phyloP scores from a whole-genome alignment of 2,888 invertebrate species.

The Leptura quadrifasciata region DNA sequence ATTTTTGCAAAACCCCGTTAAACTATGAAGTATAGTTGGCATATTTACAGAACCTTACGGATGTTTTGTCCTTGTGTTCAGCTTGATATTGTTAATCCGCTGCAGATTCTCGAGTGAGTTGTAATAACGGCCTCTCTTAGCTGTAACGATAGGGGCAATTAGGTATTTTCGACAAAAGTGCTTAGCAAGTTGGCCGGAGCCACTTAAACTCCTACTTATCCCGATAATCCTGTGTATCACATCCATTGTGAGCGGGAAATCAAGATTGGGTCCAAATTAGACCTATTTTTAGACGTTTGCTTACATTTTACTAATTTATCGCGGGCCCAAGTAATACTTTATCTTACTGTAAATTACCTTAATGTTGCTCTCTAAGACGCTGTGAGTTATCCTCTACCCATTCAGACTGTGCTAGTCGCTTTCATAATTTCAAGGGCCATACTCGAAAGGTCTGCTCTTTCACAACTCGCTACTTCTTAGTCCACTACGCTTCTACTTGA shows the following conservation, averaged over 20 bases:
- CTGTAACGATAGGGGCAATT: conserved; percentile 58
- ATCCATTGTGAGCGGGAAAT: conserved; percentile 62
- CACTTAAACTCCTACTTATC: conserved; percentile 63
- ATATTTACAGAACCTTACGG: not conserved
- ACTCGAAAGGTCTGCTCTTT: conserved; percentile 51
- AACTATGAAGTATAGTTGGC: not conserved
- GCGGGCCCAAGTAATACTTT: conserved; percentile 60
- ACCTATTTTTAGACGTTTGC: conserved; percentile 63
- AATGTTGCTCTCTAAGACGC: conserved; percentile 63
- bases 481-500: conserved; percentile 48
- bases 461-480: conserved; percentile 48
- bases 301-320: conserved; percentile 64
- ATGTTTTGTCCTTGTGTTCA: not conserved
- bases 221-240: conserved; percentile 64
- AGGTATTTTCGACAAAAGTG: conserved; percentile 62
- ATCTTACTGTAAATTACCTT: conserved; percentile 64
- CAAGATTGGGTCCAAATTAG: conserved; percentile 63
- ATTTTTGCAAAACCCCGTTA: no score
- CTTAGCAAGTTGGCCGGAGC: conserved; percentile 56
- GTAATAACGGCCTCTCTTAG: conserved; percentile 48
- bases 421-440: conserved; percentile 47
- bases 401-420: conserved; percentile 49
- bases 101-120: conserved; percentile 42
- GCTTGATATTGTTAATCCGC: conserved; percentile 29
- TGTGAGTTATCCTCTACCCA: conserved; percentile 60